Base-by-base conservation (phyloP, 2,888 invertebrate genomes). In the Desoria tigrina region DNA sequence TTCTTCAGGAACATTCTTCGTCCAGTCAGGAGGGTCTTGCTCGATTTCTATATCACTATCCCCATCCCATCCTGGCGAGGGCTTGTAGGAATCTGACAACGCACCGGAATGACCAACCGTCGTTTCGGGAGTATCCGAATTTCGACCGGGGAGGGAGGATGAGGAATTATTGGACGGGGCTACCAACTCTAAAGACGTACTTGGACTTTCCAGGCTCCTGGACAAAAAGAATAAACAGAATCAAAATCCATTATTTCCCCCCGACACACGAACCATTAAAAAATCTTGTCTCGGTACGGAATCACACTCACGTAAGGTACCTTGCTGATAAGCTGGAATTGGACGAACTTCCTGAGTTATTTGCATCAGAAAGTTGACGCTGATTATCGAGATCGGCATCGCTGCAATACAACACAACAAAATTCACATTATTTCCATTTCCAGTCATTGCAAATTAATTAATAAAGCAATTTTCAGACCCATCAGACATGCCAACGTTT, bases 11-110 rank as follows among this genome's bases (percentile, higher is more conserved):
- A 93, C 87, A 69, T 87, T 84, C 71, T 87, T 86, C 77, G 90
- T 89, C 87, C 93, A 89, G 78, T 90, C 87, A 21, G 89, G 89
- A 26, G 88, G 86, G 79, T 90, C 90, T 14, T 86, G 83, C 73
- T 87, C 87, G 39, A 85, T 83, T 77, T 86, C 86, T 58, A 84
- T 82, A 78, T 87, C 87, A 66, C 82, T 81, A 75, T 83, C 83
- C 58, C 66, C 73, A 59, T 74, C 75, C 73, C 69, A 73, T 26
- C 66, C 69, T 54, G 68, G 69, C 58, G 63, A 60, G 54, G 55
- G 63, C 58, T 61, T 59, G 51, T 45, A 67, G 59, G 68, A 63
- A 63, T 67, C 70, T 57, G 60, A 62, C 32, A 32, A 32, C 32
- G 32, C 32, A 32, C 32, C 32, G 71, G 71, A 68, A 72, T 72